phyloP scores from a whole-genome alignment of 2,113 vertebrate genomes.

The Macaca mulatta region DNA sequence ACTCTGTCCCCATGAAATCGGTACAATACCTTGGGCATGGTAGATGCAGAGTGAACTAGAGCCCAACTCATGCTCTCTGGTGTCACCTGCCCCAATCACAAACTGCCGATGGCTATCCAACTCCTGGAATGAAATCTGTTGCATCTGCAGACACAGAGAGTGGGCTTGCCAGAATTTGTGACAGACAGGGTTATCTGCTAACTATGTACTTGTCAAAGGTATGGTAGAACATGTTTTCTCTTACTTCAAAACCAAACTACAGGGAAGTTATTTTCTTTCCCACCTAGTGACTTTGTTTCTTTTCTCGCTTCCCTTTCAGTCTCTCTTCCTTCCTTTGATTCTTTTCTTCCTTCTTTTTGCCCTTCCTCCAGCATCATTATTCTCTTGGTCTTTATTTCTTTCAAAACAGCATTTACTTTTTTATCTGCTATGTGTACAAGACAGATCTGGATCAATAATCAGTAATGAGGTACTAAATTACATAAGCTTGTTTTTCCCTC shows the following conservation, averaged over 20 bases:
- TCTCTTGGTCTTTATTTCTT: neutral
- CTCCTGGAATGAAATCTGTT: neutral
- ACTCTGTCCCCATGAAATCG: neutral
- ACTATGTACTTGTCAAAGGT: neutral
- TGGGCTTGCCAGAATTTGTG: neutral
- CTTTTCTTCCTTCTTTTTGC: neutral
- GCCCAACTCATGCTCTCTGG: neutral
- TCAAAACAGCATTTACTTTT: neutral
- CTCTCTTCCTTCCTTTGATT: neutral
- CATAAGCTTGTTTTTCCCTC: neutral
- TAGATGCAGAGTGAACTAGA: neutral
- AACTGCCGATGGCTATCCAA: neutral
- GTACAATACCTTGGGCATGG: rapidly evolving
- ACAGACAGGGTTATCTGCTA: rapidly evolving
- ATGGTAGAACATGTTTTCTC: neutral
- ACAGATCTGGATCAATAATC: conserved; percentile 39
- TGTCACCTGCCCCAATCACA: neutral
- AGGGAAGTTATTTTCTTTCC: neutral
- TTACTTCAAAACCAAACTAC: neutral
- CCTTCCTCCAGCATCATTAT: neutral
- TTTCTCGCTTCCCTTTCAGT: neutral
- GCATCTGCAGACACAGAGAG: neutral
- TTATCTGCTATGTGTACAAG: neutral
- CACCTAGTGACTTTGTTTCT: neutral
- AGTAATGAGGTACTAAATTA: neutral